These are phyloP conservation scores for Boleophthalmus pectinirostris DNA, from an alignment of 2,113 vertebrate species.

Conservation along the genomic window DNA sequence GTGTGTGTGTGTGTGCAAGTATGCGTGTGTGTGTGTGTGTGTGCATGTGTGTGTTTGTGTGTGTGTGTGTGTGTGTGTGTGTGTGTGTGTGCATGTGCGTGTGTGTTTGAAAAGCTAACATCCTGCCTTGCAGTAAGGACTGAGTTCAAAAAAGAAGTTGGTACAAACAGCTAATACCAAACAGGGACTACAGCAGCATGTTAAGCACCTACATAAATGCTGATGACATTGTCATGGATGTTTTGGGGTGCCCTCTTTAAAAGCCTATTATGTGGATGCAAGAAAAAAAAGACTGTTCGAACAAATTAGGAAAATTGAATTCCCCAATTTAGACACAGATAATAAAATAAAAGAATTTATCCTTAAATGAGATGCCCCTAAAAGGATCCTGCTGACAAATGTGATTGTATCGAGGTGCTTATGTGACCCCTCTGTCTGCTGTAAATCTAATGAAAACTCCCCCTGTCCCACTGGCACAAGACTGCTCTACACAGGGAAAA, in stretches of 20 bases:
- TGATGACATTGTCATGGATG: slow-evolving; percentile 21
- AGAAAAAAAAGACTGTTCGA: slow-evolving; percentile 88
- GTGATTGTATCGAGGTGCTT: slow-evolving; percentile 90
- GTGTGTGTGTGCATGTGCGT: slow-evolving; percentile 24
- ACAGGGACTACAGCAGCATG: slow-evolving; percentile 71
- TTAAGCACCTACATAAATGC: slow-evolving; percentile 64
- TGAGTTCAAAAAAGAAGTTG: slow-evolving; percentile 51
- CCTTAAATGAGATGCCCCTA: slow-evolving; percentile 99
- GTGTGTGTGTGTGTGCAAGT: slow-evolving; percentile 15
- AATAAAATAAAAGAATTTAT: slow-evolving; percentile 97
- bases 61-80: slow-evolving; percentile 24
- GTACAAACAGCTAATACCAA: slow-evolving; percentile 60
- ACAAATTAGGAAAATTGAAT: slow-evolving; percentile 99
- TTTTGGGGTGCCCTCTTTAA: slow-evolving; percentile 85
- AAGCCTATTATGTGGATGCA: slow-evolving; percentile 81
- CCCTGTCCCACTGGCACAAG: slow-evolving; percentile 83
- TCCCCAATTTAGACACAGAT: slow-evolving; percentile 90
- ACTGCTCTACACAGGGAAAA: slow-evolving; percentile 51
- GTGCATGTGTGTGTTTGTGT: slow-evolving; percentile 34
- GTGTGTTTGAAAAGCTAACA: slow-evolving; percentile 49
- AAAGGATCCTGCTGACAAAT: slow-evolving; percentile 98
- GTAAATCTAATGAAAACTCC: slow-evolving; percentile 93
- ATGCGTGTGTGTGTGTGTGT: slow-evolving; percentile 27
- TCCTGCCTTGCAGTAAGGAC: slow-evolving; percentile 49
- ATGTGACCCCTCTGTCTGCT: slow-evolving; percentile 83